Percentiles rank a stretch among this genome's conserved stretches.
Evolutionary conservation across 1,140 invertebrate genomes (phyloP).

Genomic region (Steinernema khuongi): DNA sequence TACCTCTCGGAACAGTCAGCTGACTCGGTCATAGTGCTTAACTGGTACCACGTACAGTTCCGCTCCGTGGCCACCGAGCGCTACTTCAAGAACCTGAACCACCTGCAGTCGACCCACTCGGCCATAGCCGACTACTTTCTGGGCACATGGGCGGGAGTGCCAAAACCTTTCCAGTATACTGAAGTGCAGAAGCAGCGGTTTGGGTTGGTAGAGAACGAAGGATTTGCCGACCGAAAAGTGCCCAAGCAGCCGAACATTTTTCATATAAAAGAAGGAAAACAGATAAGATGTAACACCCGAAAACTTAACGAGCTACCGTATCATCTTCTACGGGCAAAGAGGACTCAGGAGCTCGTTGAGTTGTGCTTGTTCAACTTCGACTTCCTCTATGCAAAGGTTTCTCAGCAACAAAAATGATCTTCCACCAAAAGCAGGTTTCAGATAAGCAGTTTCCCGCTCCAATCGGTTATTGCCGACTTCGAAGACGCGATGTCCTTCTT

Average conservation of each 20-base stretch:
- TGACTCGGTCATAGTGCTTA: constrained; percentile 90
- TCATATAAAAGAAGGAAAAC: constrained; percentile 77
- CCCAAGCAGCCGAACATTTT: constrained; percentile 90
- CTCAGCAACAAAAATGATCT: not conserved
- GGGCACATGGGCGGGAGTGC: constrained; percentile 75
- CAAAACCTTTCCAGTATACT: constrained; percentile 91
- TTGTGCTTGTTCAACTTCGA: constrained; percentile 94
- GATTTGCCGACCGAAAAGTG: constrained; percentile 87
- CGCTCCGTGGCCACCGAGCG: constrained; percentile 82
- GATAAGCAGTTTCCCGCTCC: constrained; percentile 84
- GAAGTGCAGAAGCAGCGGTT: constrained; percentile 82
- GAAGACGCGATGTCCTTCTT: constrained; percentile 83
- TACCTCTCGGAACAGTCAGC: constrained; percentile 92
- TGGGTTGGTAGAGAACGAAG: constrained; percentile 76
- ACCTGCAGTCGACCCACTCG: constrained; percentile 90
- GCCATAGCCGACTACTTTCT: constrained; percentile 95
- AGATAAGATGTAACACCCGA: constrained; percentile 69
- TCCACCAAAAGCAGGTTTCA: constrained; percentile 59
- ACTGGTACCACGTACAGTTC: constrained; percentile 84
- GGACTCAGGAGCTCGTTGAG: constrained; percentile 85
- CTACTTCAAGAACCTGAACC: constrained; percentile 94
- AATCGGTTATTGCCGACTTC: constrained; percentile 86
- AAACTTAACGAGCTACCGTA: constrained; percentile 76
- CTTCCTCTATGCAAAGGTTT: constrained; percentile 80
- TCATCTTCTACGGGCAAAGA: constrained; percentile 79